A percentile compares a stretch with the other conserved stretches of the same genome.
Conservation (phyloP, 2,888 invertebrate species). For the Schizotus pectinicornis region DNA sequence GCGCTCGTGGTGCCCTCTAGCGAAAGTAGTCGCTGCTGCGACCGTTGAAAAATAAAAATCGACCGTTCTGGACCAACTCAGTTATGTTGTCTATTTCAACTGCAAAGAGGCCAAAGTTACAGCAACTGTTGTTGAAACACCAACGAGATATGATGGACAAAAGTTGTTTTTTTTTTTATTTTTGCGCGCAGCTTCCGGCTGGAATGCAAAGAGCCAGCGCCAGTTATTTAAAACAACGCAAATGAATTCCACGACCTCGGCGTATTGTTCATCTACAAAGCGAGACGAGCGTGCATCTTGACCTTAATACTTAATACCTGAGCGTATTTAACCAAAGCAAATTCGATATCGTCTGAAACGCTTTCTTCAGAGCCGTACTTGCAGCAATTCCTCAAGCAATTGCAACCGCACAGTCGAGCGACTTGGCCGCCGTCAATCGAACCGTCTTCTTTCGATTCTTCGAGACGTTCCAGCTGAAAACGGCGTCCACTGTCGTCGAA, state of each 20-base stretch:
- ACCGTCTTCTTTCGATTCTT: slow-evolving; percentile 20
- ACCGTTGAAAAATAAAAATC: too few relatives aligned
- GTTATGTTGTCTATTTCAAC: neutral
- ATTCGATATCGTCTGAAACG: slow-evolving; percentile 45
- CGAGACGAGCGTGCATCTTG: slow-evolving; percentile 3
- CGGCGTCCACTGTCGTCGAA: slow-evolving; percentile 28
- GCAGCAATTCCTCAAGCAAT: slow-evolving; percentile 28
- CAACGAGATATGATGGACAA: too few relatives aligned
- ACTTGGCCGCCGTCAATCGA: neutral
- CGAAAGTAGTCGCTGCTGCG: too few relatives aligned
- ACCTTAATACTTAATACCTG: slow-evolving; percentile 36
- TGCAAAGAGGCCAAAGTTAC: too few relatives aligned
- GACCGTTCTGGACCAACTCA: neutral
- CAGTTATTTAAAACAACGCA: too few relatives aligned
- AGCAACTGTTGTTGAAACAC: too few relatives aligned
- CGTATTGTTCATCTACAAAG: neutral
- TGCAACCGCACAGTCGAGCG: slow-evolving; percentile 30
- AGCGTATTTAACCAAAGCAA: slow-evolving; percentile 38
- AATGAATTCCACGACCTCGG: too few relatives aligned
- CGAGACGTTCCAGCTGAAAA: slow-evolving; percentile 23
- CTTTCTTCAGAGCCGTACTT: slow-evolving; percentile 33
- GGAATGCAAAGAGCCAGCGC: too few relatives aligned
- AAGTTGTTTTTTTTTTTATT: too few relatives aligned
- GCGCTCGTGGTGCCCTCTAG: too few relatives aligned
- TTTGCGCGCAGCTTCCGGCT: too few relatives aligned